A percentile compares a stretch with the other conserved stretches of the same genome.
Conservation (phyloP, 2,113 vertebrate genomes). For the Argyrosomus japonicus region DNA sequence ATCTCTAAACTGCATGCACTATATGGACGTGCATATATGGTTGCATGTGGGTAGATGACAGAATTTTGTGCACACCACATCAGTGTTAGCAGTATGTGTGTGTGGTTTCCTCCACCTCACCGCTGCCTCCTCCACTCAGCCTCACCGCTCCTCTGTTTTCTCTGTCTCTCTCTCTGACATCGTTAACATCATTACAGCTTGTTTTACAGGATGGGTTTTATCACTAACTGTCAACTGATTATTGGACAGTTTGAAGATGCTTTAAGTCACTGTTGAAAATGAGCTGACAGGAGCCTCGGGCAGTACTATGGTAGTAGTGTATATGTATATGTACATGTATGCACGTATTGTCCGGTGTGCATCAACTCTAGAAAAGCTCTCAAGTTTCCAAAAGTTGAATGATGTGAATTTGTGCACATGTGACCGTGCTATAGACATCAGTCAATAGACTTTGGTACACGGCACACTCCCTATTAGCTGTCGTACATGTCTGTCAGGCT, state of each 20-base stretch:
- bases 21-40: constrained; percentile 3
- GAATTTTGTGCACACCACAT: constrained; percentile 63
- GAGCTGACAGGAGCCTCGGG: background rate
- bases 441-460: too few species aligned
- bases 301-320: background rate
- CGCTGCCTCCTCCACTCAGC: constrained; percentile 55
- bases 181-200: background rate
- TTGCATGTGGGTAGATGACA: constrained; percentile 54
- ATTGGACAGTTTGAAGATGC: background rate
- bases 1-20: background rate
- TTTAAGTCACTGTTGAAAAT: background rate
- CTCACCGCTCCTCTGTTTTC: constrained; percentile 28
- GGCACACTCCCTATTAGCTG: too few species aligned
- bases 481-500: too few species aligned
- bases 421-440: too few species aligned
- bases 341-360: too few species aligned
- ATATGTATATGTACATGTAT: too few species aligned
- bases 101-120: constrained; percentile 62
- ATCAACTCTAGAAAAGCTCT: background rate
- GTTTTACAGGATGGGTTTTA: background rate
- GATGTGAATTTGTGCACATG: too few species aligned
- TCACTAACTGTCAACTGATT: background rate
- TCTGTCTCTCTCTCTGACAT: constrained; percentile 5
- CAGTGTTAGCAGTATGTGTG: constrained; percentile 59
- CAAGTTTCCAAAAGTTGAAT: too few species aligned